A percentile compares a stretch with the other conserved stretches of the same genome.
phyloP scores from a whole-genome alignment of 2,888 invertebrate species.

The Prosapia bicincta region DNA sequence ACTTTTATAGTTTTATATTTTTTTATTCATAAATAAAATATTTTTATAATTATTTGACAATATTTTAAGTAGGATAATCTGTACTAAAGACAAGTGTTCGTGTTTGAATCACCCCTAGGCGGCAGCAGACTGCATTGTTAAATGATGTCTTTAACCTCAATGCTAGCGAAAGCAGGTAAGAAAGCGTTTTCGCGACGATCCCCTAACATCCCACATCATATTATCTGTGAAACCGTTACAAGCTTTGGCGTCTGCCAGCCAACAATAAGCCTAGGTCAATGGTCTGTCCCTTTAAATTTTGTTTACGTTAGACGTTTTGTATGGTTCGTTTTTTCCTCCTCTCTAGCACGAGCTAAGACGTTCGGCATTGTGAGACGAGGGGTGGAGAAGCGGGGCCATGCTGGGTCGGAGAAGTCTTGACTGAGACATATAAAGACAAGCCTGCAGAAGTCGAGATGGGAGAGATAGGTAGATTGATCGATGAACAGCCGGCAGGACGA shows the following conservation, averaged over 20 bases:
- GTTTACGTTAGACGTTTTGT: background rate
- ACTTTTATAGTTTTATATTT: too few species aligned
- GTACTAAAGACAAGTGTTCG: too few species aligned
- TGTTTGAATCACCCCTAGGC: background rate
- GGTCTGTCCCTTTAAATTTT: background rate
- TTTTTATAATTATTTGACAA: too few species aligned
- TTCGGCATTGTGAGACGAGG: background rate
- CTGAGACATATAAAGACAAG: background rate
- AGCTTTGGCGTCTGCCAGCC: background rate
- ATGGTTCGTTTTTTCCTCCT: background rate
- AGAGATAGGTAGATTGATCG: background rate
- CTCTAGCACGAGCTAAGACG: background rate
- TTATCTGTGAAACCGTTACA: background rate
- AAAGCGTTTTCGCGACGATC: background rate
- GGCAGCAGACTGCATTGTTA: background rate
- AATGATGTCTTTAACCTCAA: background rate
- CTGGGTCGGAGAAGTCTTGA: background rate
- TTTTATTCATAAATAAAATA: too few species aligned
- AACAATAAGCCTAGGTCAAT: background rate
- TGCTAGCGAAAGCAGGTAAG: background rate
- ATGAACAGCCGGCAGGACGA: background rate
- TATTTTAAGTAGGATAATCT: too few species aligned
- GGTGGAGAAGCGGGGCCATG: background rate
- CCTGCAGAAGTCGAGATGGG: background rate
- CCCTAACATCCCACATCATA: background rate